A percentile compares a stretch with the other conserved stretches of the same genome.
Evolutionary conservation across 2,888 invertebrate species (phyloP).

Genomic region (Trissoscelio sp.): DNA sequence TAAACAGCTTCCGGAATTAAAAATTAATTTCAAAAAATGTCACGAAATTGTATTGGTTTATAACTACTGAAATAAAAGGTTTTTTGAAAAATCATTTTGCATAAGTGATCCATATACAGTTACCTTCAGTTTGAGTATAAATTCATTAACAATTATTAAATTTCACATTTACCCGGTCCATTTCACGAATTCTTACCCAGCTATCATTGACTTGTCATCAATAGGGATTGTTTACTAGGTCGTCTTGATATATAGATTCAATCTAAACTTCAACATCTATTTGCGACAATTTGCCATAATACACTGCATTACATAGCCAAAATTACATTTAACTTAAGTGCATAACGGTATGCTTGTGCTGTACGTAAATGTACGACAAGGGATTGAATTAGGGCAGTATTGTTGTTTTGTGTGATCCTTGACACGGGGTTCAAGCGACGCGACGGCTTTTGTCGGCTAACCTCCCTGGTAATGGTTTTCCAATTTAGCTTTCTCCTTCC

Average conservation of each 20-base stretch:
- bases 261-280: constrained; percentile 26
- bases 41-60: too few relatives aligned
- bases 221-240: not conserved
- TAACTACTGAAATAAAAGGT: too few relatives aligned
- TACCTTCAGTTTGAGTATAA: too few relatives aligned
- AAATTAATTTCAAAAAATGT: too few relatives aligned
- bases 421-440: constrained; percentile 72
- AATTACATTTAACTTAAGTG: constrained; percentile 57
- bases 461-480: constrained; percentile 74
- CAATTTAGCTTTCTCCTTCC: constrained; percentile 71
- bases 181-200: too few relatives aligned
- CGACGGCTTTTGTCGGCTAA: constrained; percentile 75
- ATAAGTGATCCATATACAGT: too few relatives aligned
- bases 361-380: constrained; percentile 70
- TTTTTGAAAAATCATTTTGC: too few relatives aligned
- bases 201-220: constrained; percentile 5
- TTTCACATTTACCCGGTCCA: too few relatives aligned
- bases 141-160: too few relatives aligned
- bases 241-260: too few relatives aligned
- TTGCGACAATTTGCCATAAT: constrained; percentile 50
- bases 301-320: constrained; percentile 39
- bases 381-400: constrained; percentile 75
- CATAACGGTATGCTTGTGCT: constrained; percentile 55
- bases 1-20: too few relatives aligned
- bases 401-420: constrained; percentile 75